Base-by-base conservation (phyloP, 2,113 vertebrate species). In the Falco punctatus region DNA sequence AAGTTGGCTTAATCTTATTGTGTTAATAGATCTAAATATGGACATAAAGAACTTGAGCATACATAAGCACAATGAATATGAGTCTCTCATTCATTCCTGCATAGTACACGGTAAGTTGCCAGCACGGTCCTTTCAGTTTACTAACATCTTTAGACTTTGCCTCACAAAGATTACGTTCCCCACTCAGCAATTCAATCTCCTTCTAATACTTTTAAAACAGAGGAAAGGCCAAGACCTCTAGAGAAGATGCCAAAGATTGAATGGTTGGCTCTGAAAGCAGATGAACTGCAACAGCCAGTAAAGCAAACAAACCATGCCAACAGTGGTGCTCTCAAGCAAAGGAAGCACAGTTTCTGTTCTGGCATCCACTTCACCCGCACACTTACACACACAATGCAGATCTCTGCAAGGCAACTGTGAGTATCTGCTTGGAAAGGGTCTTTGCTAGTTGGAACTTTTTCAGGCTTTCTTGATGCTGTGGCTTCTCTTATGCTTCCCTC, bases 21-120 rank as follows among this genome's bases (percentile, higher is more conserved):
- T 81, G 89, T 82, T 96, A 91, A 80, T 11, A 87, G 96, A 88
- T 79, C 92, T 97, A 94, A 96, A 81, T 91, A 95, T 92, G 84
- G 94, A 48, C 86, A 93, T 90, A 91, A 96, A 97, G 94, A 91
- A 88, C 52, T 77, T 70, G 81, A 91, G 79, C 78, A 89, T 40
- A 75, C 90, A 51, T 69, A 87, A 92, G 38, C 66, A 96, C 92
- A 96, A 96, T 85, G 91, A 91, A 91, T 96, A 89, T 88, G 71
- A 86, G 92, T 52, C 46, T 42, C 64, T 79, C 89, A 89, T 97
- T 96, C 93, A 96, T 57, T 80, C 81, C 91, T 80, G 26, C 70
- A 69, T 1, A 91, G 89, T 92, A 89, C 77, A 66, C 5, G 0
- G 86, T 92, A 94, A 94, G 90, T 70, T 94, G 91, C 70, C 87